phyloP scores from a whole-genome alignment of 2,888 invertebrate genomes.

The Zeuzera pyrina region DNA sequence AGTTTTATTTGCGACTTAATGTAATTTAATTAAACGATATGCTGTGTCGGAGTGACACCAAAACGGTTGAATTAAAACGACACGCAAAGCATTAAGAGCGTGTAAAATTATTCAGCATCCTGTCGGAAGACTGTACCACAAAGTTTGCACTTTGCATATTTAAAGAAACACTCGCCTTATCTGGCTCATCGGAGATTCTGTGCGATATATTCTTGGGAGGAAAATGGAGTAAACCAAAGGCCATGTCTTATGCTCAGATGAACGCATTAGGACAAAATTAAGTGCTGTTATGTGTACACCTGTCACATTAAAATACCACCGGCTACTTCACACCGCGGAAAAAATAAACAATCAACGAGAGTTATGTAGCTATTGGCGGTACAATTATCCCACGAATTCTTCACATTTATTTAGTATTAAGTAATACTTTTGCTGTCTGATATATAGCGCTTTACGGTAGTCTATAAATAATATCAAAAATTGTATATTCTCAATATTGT shows the following conservation, averaged over 20 bases:
- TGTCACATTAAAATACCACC: conserved; percentile 68
- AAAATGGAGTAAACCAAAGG: conserved; percentile 47
- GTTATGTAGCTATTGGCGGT: conserved; percentile 37
- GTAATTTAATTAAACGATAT: too few species aligned
- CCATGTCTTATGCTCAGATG: conserved; percentile 41
- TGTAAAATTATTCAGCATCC: conserved; percentile 69
- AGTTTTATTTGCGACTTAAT: conserved; percentile 43
- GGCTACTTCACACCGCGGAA: conserved; percentile 47
- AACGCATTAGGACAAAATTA: conserved; percentile 69
- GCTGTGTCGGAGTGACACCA: conserved; percentile 41
- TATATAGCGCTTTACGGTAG: too few species aligned
- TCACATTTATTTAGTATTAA: too few species aligned
- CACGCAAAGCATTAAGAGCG: conserved; percentile 62
- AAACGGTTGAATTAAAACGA: conserved; percentile 52
- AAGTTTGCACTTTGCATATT: conserved; percentile 70
- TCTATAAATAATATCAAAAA: too few species aligned
- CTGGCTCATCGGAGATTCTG: conserved; percentile 63
- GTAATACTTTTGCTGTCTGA: too few species aligned
- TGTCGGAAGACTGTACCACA: conserved; percentile 53
- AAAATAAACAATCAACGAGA: conserved; percentile 38
- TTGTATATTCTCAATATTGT: too few species aligned
- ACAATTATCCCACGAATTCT: conserved; percentile 56
- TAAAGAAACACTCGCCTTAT: conserved; percentile 66
- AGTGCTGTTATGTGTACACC: conserved; percentile 66
- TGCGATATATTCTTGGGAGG: conserved; percentile 53